Evolutionary conservation across 2,113 vertebrate species (phyloP), one percentile per base, ranked within the genome.

Genomic region (Heterotis niloticus): DNA sequence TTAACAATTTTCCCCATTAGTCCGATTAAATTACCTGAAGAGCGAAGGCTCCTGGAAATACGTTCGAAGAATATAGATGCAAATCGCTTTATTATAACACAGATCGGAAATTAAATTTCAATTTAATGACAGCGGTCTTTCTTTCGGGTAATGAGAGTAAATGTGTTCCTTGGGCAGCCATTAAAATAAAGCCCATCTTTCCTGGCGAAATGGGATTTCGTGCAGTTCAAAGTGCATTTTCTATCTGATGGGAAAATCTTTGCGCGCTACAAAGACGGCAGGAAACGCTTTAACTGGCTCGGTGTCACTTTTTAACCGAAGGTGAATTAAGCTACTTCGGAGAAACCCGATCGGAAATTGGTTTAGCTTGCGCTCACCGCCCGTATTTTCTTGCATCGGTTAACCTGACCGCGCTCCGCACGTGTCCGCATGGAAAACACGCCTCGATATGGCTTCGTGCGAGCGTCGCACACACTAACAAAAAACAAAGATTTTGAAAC

Each of bases 1-100:
- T 90, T 91, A 90, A 88, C 86, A 86, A 88, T 86, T 88, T 89
- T 89, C 87, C 89, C 89, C 90, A 90, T 92, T 90, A 90, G 87
- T 78, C 86, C 90, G 88, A 92, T 90, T 89, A 90, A 90, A 90
- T 82, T 81, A 85, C 88, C 85, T 84, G 86, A 84, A 88, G 90
- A 87, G 90, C 83, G 82, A 75, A 78, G 82, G 76, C 76, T 82
- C 88, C 83, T 83, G 87, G 84, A 88, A 88, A 81, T 69, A 81
- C 83, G 82, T 87, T 87, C 85, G 83, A 12, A 84, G 86, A 85
- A 81, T 59, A 87, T 87, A 81, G 83, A 85, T 86, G 85, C 83
- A 83, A 90, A 89, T 85, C 87, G 88, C 87, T 88, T 85, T 86
- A 89, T 90, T 90, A 90, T 91, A 92, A 89, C 84, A 86, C 89